Conservation (phyloP, 2,888 invertebrate species). For the Lasioglossum calceatum region DNA sequence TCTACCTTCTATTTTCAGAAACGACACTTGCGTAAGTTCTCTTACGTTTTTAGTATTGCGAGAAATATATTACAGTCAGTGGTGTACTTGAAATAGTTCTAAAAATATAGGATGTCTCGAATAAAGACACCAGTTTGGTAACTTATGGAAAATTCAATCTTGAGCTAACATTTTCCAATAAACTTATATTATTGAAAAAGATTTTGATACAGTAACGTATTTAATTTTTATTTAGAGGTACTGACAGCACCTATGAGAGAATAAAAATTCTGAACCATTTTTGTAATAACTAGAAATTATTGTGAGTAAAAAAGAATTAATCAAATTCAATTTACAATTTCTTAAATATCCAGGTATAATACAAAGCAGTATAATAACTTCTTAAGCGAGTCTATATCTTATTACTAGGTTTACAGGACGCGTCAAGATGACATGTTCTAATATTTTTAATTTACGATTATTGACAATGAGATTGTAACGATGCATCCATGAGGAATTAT, state of each 20-base stretch:
- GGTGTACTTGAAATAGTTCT: conserved; percentile 41
- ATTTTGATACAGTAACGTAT: background rate
- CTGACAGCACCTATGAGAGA: background rate
- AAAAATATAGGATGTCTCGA: conserved; percentile 15
- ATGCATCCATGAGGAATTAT: too few relatives aligned
- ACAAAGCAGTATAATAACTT: background rate
- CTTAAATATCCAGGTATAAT: background rate
- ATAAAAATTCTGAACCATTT: background rate
- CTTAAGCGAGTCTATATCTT: background rate
- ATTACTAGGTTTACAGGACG: too few relatives aligned
- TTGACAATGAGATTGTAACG: too few relatives aligned
- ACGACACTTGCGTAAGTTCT: background rate
- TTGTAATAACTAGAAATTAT: background rate
- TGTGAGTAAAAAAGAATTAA: background rate
- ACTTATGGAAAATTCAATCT: background rate
- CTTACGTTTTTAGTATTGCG: background rate
- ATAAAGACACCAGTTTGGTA: background rate
- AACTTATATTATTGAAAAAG: background rate
- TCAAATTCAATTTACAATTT: background rate
- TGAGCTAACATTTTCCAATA: background rate
- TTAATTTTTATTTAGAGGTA: background rate
- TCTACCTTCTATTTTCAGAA: background rate
- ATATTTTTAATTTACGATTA: too few relatives aligned
- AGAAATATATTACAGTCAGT: background rate
- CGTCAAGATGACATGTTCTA: too few relatives aligned